A percentile compares a stretch with the other conserved stretches of the same genome.
phyloP scores from a whole-genome alignment of 2,797 vertebrate genomes.

The Lacerta agilis region DNA sequence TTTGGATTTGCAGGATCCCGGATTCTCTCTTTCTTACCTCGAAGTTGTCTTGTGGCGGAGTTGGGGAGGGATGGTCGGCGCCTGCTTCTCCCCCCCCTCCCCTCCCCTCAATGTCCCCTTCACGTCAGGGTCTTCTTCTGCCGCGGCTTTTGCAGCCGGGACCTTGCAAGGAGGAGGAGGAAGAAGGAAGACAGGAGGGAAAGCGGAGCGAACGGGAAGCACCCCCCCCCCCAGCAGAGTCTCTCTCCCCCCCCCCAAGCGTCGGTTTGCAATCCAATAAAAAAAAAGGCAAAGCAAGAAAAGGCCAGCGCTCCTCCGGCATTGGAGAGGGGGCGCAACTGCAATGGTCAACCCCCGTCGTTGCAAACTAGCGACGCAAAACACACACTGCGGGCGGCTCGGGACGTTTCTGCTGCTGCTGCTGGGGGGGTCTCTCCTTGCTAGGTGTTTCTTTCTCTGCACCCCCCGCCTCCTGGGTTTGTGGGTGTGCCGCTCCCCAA shows the following conservation, averaged over 20 bases:
- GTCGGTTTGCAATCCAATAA: slow-evolving; percentile 43
- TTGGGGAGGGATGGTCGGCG: not conserved
- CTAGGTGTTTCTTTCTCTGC: not conserved
- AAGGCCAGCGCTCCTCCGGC: not conserved
- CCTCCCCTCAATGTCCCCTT: not conserved
- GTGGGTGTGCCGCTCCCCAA: not conserved
- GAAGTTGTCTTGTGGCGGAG: slow-evolving; percentile 21
- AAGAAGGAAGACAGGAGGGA: slow-evolving; percentile 36
- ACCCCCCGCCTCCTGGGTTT: not conserved
- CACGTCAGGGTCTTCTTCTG: slow-evolving; percentile 43
- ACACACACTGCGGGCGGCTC: not conserved
- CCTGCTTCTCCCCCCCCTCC: too few species aligned
- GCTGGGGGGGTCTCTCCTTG: not conserved
- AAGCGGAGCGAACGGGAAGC: slow-evolving; percentile 65
- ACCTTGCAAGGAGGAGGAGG: slow-evolving; percentile 50
- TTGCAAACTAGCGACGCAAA: not conserved
- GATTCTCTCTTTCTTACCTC: slow-evolving; percentile 44
- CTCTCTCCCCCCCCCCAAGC: slow-evolving; percentile 56
- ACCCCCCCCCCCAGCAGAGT: slow-evolving; percentile 74
- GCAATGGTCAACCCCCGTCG: too few species aligned
- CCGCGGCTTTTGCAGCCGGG: slow-evolving; percentile 59
- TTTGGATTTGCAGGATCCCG: too few species aligned
- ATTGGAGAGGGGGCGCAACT: not conserved
- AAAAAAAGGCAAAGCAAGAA: slow-evolving; percentile 48
- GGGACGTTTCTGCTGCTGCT: too few species aligned